These are phyloP conservation scores for Cryptotis parvus DNA, from an alignment of 2,113 vertebrate species.

Conservation along the genomic window DNA sequence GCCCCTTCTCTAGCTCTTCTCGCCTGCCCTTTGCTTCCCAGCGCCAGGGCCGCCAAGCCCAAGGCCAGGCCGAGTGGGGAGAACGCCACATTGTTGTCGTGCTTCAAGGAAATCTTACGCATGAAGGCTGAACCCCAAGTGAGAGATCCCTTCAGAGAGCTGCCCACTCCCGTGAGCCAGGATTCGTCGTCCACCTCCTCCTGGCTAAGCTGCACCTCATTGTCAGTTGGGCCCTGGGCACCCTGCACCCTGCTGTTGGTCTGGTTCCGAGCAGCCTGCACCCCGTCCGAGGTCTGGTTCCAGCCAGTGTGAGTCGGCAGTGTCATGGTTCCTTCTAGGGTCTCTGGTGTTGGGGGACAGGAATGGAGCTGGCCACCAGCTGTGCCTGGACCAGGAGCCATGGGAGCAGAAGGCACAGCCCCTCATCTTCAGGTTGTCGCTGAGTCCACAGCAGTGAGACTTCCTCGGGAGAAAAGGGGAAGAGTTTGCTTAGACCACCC, in stretches of 20 bases:
- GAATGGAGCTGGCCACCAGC: constrained; percentile 33
- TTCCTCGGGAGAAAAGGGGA: background rate
- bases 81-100: constrained; percentile 93
- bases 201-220: background rate
- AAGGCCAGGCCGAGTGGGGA: constrained; percentile 92
- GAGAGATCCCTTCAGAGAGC: constrained; percentile 90
- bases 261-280: background rate
- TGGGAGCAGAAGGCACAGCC: constrained; percentile 66
- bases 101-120: constrained; percentile 90
- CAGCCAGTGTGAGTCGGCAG: background rate
- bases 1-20: constrained; percentile 87
- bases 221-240: background rate
- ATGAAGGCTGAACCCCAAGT: constrained; percentile 95
- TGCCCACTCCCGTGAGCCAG: constrained; percentile 71
- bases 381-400: constrained; percentile 76
- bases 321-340: constrained; percentile 12
- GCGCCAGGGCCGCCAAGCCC: constrained; percentile 86
- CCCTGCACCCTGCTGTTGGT: background rate
- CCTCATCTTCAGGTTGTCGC: constrained; percentile 72
- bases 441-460: background rate
- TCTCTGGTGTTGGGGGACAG: background rate
- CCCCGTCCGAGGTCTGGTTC: background rate
- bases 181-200: background rate
- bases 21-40: constrained; percentile 86
- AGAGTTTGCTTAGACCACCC: background rate